Evolutionary conservation across 2,797 vertebrate genomes (phyloP).

Genomic region (Brachyalestes nurse): DNA sequence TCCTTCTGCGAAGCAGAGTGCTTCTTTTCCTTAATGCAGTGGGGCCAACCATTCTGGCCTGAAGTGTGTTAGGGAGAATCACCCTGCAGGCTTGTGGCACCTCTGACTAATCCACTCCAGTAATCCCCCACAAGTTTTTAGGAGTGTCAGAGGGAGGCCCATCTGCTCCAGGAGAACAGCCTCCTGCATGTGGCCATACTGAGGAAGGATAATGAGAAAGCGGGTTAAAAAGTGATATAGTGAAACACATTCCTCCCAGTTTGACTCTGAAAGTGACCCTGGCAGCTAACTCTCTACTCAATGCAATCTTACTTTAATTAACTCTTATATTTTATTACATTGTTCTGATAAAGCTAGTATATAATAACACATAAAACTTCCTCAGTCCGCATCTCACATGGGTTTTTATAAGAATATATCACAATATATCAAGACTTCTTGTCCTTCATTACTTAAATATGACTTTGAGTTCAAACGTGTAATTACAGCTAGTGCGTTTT

Average conservation of each 20-base stretch:
- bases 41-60: background rate
- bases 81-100: background rate
- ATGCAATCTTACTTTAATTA: slow-evolving; percentile 25
- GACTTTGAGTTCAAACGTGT: slow-evolving; percentile 13
- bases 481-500: slow-evolving; percentile 1
- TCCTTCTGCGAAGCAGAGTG: slow-evolving; percentile 2
- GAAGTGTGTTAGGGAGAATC: background rate
- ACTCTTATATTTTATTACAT: slow-evolving; percentile 26
- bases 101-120: slow-evolving; percentile 12
- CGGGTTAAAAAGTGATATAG: background rate
- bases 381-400: background rate
- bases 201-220: background rate
- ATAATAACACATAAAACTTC: slow-evolving; percentile 11
- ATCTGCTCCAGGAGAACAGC: background rate
- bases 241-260: background rate
- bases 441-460: slow-evolving; percentile 14
- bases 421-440: background rate
- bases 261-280: slow-evolving; percentile 19
- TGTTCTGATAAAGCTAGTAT: slow-evolving; percentile 21
- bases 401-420: slow-evolving; percentile 1
- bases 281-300: background rate
- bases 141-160: slow-evolving; percentile 3
- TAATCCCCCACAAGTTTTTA: slow-evolving; percentile 15
- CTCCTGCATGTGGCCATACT: background rate
- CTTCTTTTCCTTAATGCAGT: background rate